phyloP scores from a whole-genome alignment of 2,113 vertebrate genomes.

The Atrichornis clamosus region DNA sequence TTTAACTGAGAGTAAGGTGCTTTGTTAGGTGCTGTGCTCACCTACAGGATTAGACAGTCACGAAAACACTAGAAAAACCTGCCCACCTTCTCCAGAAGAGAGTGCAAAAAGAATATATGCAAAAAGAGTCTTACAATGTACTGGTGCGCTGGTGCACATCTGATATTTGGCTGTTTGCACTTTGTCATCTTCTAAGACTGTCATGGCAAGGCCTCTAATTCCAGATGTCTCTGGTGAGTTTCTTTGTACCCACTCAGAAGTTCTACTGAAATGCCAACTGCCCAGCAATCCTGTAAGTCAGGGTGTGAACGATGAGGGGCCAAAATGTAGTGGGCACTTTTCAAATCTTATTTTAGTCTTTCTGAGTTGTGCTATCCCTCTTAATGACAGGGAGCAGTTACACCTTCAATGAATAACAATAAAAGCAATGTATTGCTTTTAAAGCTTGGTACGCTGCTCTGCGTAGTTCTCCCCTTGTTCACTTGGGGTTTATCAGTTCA shows the following conservation, averaged over 20 bases:
- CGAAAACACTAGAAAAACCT: neutral
- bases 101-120: neutral
- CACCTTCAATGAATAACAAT: neutral
- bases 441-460: neutral
- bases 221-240: neutral
- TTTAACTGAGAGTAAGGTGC: neutral
- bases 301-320: neutral
- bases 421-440: neutral
- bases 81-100: neutral
- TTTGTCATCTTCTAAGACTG: neutral
- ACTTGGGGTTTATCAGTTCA: neutral
- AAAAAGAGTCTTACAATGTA: neutral
- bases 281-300: neutral
- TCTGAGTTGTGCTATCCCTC: neutral
- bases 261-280: neutral
- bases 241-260: neutral
- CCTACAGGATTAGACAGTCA: neutral
- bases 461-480: neutral
- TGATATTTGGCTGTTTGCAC: rapidly evolving
- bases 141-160: neutral
- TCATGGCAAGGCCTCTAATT: neutral
- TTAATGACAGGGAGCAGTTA: neutral
- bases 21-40: neutral
- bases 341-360: neutral
- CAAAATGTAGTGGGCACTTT: neutral